These are phyloP conservation scores for Acanthopleura granulata DNA, from an alignment of 2,888 invertebrate genomes.

Conservation along the genomic window DNA sequence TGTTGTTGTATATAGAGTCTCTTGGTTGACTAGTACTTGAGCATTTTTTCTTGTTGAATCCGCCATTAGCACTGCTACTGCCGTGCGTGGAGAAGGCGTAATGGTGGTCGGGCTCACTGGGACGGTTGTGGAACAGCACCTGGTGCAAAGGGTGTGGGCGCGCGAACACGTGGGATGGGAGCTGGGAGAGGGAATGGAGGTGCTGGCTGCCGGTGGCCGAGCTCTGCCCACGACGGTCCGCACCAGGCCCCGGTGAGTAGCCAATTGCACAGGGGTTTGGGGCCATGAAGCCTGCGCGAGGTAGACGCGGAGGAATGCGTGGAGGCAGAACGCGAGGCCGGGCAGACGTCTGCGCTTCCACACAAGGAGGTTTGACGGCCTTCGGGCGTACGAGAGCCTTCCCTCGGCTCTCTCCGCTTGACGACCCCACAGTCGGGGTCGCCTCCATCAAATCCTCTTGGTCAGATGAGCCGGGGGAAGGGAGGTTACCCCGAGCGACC, in stretches of 20 bases:
- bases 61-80: background rate
- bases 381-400: constrained; percentile 4
- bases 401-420: background rate
- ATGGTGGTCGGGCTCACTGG: background rate
- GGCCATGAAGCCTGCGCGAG: background rate
- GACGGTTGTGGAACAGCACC: background rate
- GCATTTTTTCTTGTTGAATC: constrained; percentile 14
- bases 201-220: background rate
- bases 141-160: background rate
- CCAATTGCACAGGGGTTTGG: background rate
- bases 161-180: background rate
- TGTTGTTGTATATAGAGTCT: background rate
- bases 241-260: background rate
- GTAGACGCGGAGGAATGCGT: background rate
- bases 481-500: background rate
- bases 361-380: background rate
- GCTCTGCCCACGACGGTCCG: background rate
- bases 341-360: background rate
- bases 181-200: background rate
- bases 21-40: background rate
- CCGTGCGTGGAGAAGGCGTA: background rate
- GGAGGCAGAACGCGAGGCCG: background rate
- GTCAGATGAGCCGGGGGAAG: background rate
- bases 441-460: background rate
- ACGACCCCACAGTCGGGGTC: background rate